These are phyloP conservation scores for Chloroclystis v-ata DNA, from an alignment of 2,888 invertebrate species.

Conservation along the genomic window DNA sequence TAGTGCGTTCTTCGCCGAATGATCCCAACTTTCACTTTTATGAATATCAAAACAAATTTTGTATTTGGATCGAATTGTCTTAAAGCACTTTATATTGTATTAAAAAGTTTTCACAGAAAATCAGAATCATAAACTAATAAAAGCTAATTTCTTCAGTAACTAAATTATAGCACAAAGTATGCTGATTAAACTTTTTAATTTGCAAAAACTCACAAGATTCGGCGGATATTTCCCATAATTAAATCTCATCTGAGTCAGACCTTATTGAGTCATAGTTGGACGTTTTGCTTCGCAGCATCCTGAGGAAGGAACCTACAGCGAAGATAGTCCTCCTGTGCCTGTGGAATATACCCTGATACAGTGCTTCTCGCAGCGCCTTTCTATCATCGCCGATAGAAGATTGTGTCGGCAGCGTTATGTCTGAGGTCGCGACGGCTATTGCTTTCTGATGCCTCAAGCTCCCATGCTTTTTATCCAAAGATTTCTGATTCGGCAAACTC, in stretches of 20 bases:
- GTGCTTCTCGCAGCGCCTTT: constrained; percentile 84
- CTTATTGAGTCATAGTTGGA: constrained; percentile 87
- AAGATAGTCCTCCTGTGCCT: constrained; percentile 86
- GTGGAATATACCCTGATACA: constrained; percentile 88
- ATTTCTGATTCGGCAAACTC: constrained; percentile 75
- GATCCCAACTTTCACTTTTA: too few species aligned
- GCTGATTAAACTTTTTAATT: background rate
- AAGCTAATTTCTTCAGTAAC: too few species aligned
- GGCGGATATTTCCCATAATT: background rate
- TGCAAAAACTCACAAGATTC: background rate
- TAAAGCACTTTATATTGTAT: too few species aligned
- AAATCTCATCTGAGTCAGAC: constrained; percentile 76
- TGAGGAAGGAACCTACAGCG: constrained; percentile 85
- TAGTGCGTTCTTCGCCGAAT: background rate
- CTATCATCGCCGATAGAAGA: constrained; percentile 77
- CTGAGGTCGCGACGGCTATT: constrained; percentile 76
- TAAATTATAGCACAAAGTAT: too few species aligned
- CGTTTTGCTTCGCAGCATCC: constrained; percentile 85
- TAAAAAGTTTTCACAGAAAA: too few species aligned
- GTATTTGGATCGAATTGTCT: too few species aligned
- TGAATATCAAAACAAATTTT: too few species aligned
- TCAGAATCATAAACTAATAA: too few species aligned
- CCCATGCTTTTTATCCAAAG: constrained; percentile 74
- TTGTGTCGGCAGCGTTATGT: constrained; percentile 72
- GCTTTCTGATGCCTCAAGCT: constrained; percentile 80